Conservation (phyloP, 2,888 invertebrate genomes). For the Zygaena filipendulae region DNA sequence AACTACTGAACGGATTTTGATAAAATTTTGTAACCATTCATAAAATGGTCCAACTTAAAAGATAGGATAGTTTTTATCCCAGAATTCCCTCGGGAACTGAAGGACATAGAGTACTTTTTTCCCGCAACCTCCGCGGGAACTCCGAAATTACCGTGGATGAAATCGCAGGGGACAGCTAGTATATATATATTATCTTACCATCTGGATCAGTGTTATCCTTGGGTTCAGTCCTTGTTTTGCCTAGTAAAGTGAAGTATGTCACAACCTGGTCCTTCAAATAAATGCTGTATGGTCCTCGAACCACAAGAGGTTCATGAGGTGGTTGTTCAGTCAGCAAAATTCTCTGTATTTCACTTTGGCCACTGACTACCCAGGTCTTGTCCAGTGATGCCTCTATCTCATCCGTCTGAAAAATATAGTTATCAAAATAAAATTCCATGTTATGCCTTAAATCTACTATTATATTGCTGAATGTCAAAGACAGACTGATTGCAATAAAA, state of each 20-base stretch:
- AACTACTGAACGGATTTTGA: too few relatives aligned
- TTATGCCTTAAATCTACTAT: too few relatives aligned
- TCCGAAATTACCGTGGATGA: too few relatives aligned
- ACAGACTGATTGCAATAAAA: conserved; percentile 7
- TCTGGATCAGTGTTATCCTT: conserved; percentile 69
- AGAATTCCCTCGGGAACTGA: too few relatives aligned
- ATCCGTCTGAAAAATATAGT: conserved; percentile 67
- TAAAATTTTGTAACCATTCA: too few relatives aligned
- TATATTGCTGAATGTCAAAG: conserved; percentile 1
- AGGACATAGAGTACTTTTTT: too few relatives aligned
- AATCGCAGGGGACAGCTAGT: too few relatives aligned
- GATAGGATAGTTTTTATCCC: too few relatives aligned
- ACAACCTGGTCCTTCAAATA: conserved; percentile 81
- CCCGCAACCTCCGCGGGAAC: too few relatives aligned
- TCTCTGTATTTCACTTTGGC: conserved; percentile 82
- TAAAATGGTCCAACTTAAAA: too few relatives aligned
- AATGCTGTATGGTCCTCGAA: conserved; percentile 86
- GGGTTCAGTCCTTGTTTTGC: conserved; percentile 64
- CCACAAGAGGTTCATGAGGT: conserved; percentile 72
- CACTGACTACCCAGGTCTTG: conserved; percentile 93
- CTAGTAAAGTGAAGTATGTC: conserved; percentile 85
- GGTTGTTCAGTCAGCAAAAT: conserved; percentile 73
- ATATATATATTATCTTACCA: too few relatives aligned
- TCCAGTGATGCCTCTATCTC: conserved; percentile 82
- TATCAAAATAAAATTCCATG: too few relatives aligned